Conservation (phyloP, 1,140 invertebrate species). For the Spodoptera litura region DNA sequence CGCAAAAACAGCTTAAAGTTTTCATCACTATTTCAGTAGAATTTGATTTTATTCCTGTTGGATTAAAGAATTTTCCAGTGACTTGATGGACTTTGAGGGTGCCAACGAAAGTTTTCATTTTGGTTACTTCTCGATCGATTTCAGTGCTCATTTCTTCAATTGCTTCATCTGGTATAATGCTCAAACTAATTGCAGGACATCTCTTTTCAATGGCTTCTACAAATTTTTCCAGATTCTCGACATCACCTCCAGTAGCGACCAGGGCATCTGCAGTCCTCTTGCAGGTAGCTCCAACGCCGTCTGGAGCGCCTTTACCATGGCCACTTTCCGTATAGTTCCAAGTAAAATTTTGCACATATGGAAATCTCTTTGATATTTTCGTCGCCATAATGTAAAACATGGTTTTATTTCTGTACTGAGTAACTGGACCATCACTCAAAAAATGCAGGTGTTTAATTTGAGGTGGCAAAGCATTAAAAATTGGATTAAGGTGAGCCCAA, state of each 20-base stretch:
- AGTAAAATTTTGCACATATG: constrained; percentile 54
- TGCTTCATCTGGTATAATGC: background rate
- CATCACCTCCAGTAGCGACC: constrained; percentile 42
- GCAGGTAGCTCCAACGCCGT: constrained; percentile 78
- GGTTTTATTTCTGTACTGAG: constrained; percentile 53
- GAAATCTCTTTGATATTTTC: constrained; percentile 46
- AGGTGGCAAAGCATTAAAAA: constrained; percentile 47
- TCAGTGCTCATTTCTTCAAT: background rate
- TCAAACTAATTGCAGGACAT: background rate
- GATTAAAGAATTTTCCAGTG: constrained; percentile 25
- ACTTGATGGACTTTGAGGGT: constrained; percentile 51
- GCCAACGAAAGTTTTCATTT: constrained; percentile 34
- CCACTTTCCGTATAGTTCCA: constrained; percentile 77
- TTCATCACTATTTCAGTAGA: background rate
- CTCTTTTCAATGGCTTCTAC: background rate
- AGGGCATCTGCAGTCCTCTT: constrained; percentile 70
- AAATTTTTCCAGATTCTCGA: constrained; percentile 34
- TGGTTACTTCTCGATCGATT: background rate
- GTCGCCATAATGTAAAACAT: constrained; percentile 54
- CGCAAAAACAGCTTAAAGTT: constrained; percentile 1
- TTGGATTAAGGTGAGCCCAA: constrained; percentile 59
- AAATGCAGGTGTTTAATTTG: constrained; percentile 50
- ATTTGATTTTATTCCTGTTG: background rate
- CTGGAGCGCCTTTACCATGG: constrained; percentile 81
- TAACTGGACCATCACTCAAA: constrained; percentile 53